Base-by-base conservation (phyloP, 1,140 invertebrate species). In the Lycorma delicatula region DNA sequence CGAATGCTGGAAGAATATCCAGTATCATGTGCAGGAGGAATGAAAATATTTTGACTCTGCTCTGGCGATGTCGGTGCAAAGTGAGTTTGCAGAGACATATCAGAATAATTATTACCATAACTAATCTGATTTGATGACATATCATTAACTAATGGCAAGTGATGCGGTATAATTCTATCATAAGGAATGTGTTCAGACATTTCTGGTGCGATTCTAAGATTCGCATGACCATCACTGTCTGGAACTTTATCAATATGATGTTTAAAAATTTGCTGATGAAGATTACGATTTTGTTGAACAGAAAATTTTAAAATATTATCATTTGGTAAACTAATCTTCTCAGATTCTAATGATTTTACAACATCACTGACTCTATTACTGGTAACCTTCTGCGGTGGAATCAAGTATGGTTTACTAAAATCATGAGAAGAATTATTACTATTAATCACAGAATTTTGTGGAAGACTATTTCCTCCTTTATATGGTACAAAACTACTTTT, bases 1-100 rank as follows among this genome's bases (percentile, higher is more conserved):
- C 20, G 18, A 28, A 52, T 28, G 13, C 50, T 52, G n/a, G 50
- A 52, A 52, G 28, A 28, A n/a, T 25, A 28, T 16, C 50, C 28
- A 52, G 28, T 28, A 29, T 52, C 50, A 52, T 13, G 41, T 44
- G 41, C 18, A 44, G 18, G 5, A 12, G 41, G 41, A 3, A 44
- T 44, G 13, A 22, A 44, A 44, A 22, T 16, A 22, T 44, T 44
- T 44, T 44, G 41, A 44, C 18, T 44, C 13, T 16, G 41, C n/a
- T n/a, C n/a, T 16, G 41, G 13, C 18, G 31, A 34, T 34, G 41
- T 22, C 7, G 41, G 41, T 12, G 23, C 11, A 16, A 44, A 44
- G 11, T 44, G 41, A 44, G 41, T 44, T 44, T 44, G 41, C 18
- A 22, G 41, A 16, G 7, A 44, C 1, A 5, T 44, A 18, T 44